Evolutionary conservation across 2,113 vertebrate genomes (phyloP), one percentile per base, ranked within the genome.

Genomic region (Synodontis membranacea): DNA sequence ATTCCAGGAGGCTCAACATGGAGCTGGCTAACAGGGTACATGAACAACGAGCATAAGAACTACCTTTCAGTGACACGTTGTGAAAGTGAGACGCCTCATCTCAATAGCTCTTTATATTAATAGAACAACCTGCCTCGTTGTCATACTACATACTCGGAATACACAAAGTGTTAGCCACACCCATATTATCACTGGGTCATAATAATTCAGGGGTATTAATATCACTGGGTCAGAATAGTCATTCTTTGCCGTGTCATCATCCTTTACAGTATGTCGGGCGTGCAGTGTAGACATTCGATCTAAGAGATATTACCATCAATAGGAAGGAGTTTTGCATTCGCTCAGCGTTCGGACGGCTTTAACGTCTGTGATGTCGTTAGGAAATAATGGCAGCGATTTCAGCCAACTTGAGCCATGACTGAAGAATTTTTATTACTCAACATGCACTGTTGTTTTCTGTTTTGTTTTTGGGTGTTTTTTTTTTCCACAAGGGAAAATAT

Each of bases 81-180:
- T 19, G 44, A 34, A 44, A 5, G 10, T 70, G 66, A 21, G 17
- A 39, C 19, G 14, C 52, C 39, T 31, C 52, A 58, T 54, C 25
- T n/a, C 23, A 56, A 70, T n/a, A 3, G 34, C 23, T 39, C 68
- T 84, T 56, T 42, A 39, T 34, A 31, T 74, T 44, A n/a, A 74
- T 23, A n/a, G 54, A 42, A 25, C 66, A 37, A 25, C 52, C 8
- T 7, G 34, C 17, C 12, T 72, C 1, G 46, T 76, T 21, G 9
- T 80, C 50, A 56, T 80, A 80, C 56, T 80, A 80, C 76, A 58
- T 68, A 0, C 81, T 50, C n/a, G 9, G 10, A 83, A 44, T 82
- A 48, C 80, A 64, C 14, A 82, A 80, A 62, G 60, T 17, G 5
- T n/a, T 9, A 62, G 19, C 21, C 44, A 46, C 56, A 46, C 81